Evolutionary conservation across 2,888 invertebrate genomes (phyloP).

Genomic region (Antheraea yamamai): DNA sequence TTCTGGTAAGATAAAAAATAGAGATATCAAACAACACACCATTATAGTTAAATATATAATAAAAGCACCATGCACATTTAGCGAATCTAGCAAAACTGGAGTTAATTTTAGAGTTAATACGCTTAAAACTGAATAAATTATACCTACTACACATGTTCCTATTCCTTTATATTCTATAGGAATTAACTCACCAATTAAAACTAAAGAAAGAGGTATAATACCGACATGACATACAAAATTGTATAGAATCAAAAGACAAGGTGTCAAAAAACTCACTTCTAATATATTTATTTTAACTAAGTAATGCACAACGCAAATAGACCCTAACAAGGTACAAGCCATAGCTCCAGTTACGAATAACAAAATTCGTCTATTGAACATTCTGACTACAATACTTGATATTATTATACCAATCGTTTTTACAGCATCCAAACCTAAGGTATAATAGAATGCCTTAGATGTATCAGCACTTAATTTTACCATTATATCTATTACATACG

Average conservation of each 20-base stretch:
- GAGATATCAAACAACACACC: neutral
- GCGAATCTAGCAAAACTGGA: neutral
- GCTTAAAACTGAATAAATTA: neutral
- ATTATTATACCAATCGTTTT: neutral
- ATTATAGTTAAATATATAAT: neutral
- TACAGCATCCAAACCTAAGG: neutral
- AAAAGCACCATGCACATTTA: neutral
- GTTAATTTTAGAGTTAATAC: slow-evolving; percentile 2
- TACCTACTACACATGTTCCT: neutral
- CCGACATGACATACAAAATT: neutral
- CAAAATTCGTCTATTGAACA: slow-evolving; percentile 5
- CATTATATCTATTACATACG: neutral
- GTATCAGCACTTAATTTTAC: slow-evolving; percentile 2
- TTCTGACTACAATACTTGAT: slow-evolving; percentile 1
- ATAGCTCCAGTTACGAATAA: neutral
- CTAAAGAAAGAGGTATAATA: neutral
- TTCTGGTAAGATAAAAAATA: slow-evolving; percentile 6
- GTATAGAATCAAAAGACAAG: neutral
- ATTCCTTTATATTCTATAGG: slow-evolving; percentile 3
- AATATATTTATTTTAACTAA: slow-evolving; percentile 3
- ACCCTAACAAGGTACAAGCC: neutral
- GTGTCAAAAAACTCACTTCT: slow-evolving; percentile 6
- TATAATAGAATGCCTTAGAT: slow-evolving; percentile 3
- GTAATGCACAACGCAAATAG: neutral
- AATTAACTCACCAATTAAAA: slow-evolving; percentile 1